Conservation (phyloP, 2,888 invertebrate species). For the Smittia aterrima region DNA sequence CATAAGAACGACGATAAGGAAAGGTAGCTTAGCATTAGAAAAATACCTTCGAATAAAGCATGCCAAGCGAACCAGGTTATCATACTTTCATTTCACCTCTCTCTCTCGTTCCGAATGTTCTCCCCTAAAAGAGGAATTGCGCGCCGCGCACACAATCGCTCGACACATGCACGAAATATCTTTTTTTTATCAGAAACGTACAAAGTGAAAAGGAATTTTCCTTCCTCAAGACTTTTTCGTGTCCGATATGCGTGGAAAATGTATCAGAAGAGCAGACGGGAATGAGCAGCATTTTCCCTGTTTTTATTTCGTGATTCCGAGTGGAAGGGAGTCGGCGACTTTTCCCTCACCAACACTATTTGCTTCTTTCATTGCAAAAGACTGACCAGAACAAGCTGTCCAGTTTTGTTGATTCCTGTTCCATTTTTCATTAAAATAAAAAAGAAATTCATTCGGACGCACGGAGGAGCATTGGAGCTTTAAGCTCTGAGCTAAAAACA, state of each 20-base stretch:
- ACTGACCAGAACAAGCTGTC: constrained; percentile 38
- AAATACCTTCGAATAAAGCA: constrained; percentile 39
- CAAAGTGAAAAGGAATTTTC: constrained; percentile 18
- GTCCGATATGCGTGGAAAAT: constrained; percentile 40
- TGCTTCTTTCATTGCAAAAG: too few species aligned
- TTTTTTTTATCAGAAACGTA: constrained; percentile 8
- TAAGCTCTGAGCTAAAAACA: constrained; percentile 34
- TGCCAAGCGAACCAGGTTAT: constrained; percentile 32
- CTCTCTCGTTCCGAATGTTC: background rate
- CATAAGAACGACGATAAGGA: background rate
- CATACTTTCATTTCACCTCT: constrained; percentile 33
- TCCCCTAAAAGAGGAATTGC: background rate
- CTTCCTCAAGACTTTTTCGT: constrained; percentile 10
- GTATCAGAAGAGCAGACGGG: constrained; percentile 27
- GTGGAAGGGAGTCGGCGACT: background rate
- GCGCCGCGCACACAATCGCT: background rate
- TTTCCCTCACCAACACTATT: background rate
- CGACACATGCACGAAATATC: constrained; percentile 10
- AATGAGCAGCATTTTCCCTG: background rate
- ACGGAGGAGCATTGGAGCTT: constrained; percentile 11
- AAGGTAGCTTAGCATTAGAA: background rate
- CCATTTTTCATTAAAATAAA: constrained; percentile 41
- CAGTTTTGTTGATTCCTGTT: constrained; percentile 36
- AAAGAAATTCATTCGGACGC: constrained; percentile 36
- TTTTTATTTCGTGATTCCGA: background rate